Evolutionary conservation across 2,797 vertebrate species (phyloP).

Genomic region (Fratercula arctica): DNA sequence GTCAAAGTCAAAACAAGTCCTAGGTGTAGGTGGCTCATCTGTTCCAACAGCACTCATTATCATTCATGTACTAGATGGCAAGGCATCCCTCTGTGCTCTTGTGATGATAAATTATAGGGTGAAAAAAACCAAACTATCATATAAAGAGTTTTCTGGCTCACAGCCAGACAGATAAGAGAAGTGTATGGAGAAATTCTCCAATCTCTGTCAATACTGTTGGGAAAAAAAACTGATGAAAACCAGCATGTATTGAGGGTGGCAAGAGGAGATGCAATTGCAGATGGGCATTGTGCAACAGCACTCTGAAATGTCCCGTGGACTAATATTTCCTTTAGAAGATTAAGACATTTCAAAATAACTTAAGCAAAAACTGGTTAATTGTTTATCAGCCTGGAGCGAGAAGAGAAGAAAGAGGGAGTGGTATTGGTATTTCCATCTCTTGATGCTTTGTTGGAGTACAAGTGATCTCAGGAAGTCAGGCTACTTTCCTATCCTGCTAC

Average conservation of each 20-base stretch:
- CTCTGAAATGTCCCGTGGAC: background rate
- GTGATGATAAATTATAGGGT: background rate
- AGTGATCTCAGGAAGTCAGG: background rate
- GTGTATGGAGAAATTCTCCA: background rate
- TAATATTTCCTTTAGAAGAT: background rate
- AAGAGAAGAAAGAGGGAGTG: background rate
- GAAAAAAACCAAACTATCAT: background rate
- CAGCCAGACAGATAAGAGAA: background rate
- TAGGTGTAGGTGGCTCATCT: background rate
- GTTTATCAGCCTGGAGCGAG: background rate
- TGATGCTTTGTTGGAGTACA: background rate
- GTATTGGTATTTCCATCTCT: background rate
- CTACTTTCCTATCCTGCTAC: background rate
- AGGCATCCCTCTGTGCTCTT: background rate
- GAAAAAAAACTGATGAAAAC: background rate
- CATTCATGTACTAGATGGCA: background rate
- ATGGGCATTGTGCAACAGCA: background rate
- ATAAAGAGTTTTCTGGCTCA: background rate
- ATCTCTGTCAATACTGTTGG: background rate
- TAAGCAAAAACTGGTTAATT: background rate
- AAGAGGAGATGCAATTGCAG: background rate
- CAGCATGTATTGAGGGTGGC: fast-evolving
- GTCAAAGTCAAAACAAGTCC: background rate
- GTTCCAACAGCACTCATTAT: background rate
- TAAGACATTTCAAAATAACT: background rate